These are phyloP conservation scores for Ditylenchus dipsaci DNA, from an alignment of 1,140 invertebrate genomes.

Conservation along the genomic window DNA sequence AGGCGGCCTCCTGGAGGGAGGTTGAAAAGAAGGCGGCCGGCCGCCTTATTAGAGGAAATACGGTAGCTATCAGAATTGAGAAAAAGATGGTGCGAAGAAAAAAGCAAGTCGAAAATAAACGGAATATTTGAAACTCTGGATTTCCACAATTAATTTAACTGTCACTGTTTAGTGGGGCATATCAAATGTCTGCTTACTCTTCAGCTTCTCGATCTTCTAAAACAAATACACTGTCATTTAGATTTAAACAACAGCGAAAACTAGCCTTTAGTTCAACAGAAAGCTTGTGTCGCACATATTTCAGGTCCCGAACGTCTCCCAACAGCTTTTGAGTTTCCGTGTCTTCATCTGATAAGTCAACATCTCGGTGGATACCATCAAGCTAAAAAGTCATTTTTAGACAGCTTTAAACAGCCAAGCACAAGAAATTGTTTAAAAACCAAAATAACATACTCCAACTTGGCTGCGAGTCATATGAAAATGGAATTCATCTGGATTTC, in stretches of 20 bases:
- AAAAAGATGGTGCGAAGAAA: too few relatives aligned
- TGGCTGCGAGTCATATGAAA: slow-evolving; percentile 94
- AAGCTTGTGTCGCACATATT: slow-evolving; percentile 79
- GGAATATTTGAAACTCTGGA: too few relatives aligned
- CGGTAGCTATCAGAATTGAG: too few relatives aligned
- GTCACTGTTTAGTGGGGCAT: too few relatives aligned
- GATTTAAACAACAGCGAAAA: not conserved
- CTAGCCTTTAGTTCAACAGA: slow-evolving; percentile 73
- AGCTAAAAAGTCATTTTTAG: slow-evolving; percentile 42
- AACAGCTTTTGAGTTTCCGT: slow-evolving; percentile 76
- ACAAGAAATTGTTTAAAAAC: not conserved
- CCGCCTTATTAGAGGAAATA: too few relatives aligned
- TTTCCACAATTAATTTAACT: too few relatives aligned
- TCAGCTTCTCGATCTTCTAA: slow-evolving; percentile 76
- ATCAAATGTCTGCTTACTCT: slow-evolving; percentile 75
- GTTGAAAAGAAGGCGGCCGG: too few relatives aligned
- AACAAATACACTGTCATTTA: slow-evolving; percentile 14
- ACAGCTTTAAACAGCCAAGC: too few relatives aligned
- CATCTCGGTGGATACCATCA: slow-evolving; percentile 69
- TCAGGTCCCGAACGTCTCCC: slow-evolving; percentile 84
- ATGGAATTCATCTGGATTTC: slow-evolving; percentile 97
- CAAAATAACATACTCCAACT: slow-evolving; percentile 66
- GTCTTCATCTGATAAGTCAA: slow-evolving; percentile 64
- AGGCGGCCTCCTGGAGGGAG: too few relatives aligned
- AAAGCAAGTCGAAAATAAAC: too few relatives aligned